A percentile compares a stretch with the other conserved stretches of the same genome.
Evolutionary conservation across 2,113 vertebrate species (phyloP).

Genomic region (Pygoscelis antarcticus): DNA sequence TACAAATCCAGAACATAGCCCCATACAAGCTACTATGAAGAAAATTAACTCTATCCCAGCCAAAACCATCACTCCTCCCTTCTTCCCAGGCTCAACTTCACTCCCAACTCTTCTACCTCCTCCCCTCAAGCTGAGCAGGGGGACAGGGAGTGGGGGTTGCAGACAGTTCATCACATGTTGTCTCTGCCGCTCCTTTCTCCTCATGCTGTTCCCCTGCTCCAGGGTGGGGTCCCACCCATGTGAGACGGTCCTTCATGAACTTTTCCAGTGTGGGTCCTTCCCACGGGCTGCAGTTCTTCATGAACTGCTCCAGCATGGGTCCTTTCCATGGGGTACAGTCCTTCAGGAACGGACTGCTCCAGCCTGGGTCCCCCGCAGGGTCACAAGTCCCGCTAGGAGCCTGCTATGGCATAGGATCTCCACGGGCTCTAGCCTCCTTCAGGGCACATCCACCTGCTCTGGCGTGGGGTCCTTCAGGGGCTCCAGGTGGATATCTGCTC

Average conservation of each 20-base stretch:
- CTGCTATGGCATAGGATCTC: neutral
- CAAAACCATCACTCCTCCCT: neutral
- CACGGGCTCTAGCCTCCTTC: neutral
- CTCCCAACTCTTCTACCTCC: neutral
- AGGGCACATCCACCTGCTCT: neutral
- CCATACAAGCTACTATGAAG: neutral
- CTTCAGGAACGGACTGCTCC: neutral
- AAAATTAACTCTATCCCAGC: neutral
- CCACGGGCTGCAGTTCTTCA: neutral
- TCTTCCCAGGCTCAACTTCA: neutral
- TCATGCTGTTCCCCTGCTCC: neutral
- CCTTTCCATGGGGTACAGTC: no score
- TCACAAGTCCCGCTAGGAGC: neutral
- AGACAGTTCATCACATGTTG: neutral
- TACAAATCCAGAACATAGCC: neutral
- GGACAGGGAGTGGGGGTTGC: rapidly evolving
- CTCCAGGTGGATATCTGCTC: neutral
- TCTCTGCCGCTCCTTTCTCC: neutral
- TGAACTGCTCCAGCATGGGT: neutral
- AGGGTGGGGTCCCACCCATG: neutral
- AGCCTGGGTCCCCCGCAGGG: rapidly evolving
- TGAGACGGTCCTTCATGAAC: neutral
- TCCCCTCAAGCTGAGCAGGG: rapidly evolving
- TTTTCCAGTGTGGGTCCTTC: neutral
- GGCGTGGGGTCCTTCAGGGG: neutral